Conservation (phyloP, 2,888 invertebrate genomes). For the Drosophila mercatorum region DNA sequence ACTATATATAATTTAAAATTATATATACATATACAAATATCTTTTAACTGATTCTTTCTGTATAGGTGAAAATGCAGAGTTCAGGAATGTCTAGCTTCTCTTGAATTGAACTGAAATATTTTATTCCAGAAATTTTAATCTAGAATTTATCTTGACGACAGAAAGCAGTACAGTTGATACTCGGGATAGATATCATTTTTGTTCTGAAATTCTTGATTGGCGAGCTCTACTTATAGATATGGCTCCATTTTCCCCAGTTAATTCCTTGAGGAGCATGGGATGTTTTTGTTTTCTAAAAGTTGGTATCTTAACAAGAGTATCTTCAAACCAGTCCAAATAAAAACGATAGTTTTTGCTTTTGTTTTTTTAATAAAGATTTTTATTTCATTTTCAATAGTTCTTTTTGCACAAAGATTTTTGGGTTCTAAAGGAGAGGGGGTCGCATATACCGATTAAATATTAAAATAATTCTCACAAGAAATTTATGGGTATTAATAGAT, state of each 20-base stretch:
- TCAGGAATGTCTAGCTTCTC: not conserved
- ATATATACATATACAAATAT: slow-evolving; percentile 36
- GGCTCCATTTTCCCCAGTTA: not conserved
- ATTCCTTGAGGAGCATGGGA: not conserved
- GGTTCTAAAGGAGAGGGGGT: slow-evolving; percentile 6
- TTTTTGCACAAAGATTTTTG: slow-evolving; percentile 28
- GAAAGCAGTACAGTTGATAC: too few species aligned
- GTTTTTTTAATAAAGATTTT: slow-evolving; percentile 37
- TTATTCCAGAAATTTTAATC: not conserved
- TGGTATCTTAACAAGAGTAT: not conserved
- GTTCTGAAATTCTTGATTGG: not conserved
- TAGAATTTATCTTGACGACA: too few species aligned
- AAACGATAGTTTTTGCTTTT: not conserved
- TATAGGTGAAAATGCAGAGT: not conserved
- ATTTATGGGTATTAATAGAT: slow-evolving; percentile 39
- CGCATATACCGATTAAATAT: slow-evolving; percentile 47
- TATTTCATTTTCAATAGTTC: slow-evolving; percentile 46
- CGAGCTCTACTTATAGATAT: not conserved
- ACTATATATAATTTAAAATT: slow-evolving; percentile 35
- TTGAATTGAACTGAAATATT: not conserved
- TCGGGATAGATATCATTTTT: not conserved
- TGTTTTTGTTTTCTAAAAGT: not conserved
- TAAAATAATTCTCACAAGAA: slow-evolving; percentile 54
- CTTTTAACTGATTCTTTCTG: not conserved
- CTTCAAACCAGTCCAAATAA: not conserved